phyloP scores from a whole-genome alignment of 53 echinoderm and acorn worm genomes.

The Actinopyga echinites region DNA sequence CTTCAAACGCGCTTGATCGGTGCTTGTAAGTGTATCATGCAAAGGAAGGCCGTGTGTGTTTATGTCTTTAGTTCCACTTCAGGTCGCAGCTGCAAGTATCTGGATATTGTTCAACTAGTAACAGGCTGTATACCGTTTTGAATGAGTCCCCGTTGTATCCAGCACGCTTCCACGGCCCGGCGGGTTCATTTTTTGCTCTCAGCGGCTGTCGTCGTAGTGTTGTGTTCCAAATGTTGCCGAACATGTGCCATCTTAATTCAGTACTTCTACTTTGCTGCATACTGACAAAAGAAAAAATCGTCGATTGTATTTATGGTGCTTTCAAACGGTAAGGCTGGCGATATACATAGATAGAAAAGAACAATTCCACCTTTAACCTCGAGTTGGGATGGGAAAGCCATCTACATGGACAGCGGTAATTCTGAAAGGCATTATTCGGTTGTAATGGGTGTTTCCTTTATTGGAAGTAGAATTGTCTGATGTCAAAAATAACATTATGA shows the following conservation, averaged over 20 bases:
- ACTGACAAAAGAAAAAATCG: neutral
- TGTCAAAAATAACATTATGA: no score
- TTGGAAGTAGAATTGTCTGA: no score
- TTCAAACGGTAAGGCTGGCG: neutral
- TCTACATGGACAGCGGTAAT: no score
- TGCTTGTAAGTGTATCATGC: neutral
- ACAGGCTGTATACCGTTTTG: no score
- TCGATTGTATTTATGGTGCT: neutral
- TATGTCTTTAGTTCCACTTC: no score
- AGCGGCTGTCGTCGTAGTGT: neutral
- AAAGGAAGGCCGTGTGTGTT: no score
- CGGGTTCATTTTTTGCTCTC: neutral
- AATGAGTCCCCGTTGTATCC: neutral
- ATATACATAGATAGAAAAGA: neutral
- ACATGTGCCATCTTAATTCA: conserved; percentile 22
- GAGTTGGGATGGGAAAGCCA: no score
- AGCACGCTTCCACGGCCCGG: conserved; percentile 2
- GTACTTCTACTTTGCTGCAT: conserved; percentile 4
- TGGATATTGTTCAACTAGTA: no score
- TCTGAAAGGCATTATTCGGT: no score
- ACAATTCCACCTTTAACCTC: no score
- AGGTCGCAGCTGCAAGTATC: no score
- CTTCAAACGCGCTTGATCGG: conserved; percentile 56
- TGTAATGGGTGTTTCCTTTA: no score
- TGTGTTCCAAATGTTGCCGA: conserved; percentile 6